Percentiles rank a stretch among this genome's conserved stretches.
Conservation (phyloP, 2,797 vertebrate genomes). For the Octomys mimax region DNA sequence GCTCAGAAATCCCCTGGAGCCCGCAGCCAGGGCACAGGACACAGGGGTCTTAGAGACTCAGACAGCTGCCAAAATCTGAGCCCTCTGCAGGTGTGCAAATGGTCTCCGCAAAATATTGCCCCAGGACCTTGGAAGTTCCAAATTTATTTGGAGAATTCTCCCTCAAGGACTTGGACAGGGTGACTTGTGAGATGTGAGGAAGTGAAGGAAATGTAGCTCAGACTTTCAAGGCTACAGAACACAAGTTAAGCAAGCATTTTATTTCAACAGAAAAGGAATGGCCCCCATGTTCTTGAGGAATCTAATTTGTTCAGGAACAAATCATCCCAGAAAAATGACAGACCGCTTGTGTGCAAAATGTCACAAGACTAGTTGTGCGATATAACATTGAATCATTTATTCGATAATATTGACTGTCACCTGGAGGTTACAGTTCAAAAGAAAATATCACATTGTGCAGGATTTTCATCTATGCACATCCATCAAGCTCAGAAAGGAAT, state of each 20-base stretch:
- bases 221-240: slow-evolving; percentile 44
- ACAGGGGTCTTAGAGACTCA: background rate
- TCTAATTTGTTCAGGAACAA: slow-evolving; percentile 71
- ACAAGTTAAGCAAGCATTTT: slow-evolving; percentile 36
- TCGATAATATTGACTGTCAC: slow-evolving; percentile 66
- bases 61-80: background rate
- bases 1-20: background rate
- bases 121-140: slow-evolving; percentile 1
- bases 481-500: slow-evolving; percentile 64
- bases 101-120: background rate
- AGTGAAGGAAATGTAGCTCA: background rate
- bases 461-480: slow-evolving; percentile 64
- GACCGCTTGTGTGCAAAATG: slow-evolving; percentile 60
- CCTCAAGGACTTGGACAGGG: background rate
- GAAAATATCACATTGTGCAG: slow-evolving; percentile 65
- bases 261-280: slow-evolving; percentile 45
- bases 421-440: slow-evolving; percentile 62
- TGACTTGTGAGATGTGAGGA: slow-evolving; percentile 11
- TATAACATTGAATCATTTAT: slow-evolving; percentile 32
- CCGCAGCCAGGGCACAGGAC: background rate
- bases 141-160: slow-evolving; percentile 40
- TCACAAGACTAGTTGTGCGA: slow-evolving; percentile 38
- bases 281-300: slow-evolving; percentile 58
- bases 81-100: background rate
- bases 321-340: slow-evolving; percentile 71